These are phyloP conservation scores for Indicator indicator DNA, from an alignment of 2,113 vertebrate species.

Conservation along the genomic window DNA sequence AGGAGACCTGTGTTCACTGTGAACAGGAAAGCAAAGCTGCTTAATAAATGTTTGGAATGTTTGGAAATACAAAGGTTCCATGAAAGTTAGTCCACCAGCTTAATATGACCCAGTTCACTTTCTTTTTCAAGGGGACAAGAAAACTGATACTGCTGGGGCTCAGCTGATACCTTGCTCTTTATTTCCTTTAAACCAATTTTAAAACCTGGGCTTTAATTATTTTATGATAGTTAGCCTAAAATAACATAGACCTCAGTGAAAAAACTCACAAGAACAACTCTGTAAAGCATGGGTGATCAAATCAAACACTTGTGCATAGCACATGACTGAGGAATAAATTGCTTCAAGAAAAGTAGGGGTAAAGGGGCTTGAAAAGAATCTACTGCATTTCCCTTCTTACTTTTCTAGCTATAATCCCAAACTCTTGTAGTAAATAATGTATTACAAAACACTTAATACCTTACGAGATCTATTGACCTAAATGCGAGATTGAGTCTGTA, in stretches of 20 bases:
- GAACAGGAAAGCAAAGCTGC: neutral
- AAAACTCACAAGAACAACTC: neutral
- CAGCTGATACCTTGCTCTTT: neutral
- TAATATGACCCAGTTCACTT: neutral
- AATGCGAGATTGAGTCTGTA: neutral
- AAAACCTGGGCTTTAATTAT: neutral
- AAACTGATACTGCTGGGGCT: neutral
- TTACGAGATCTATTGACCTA: neutral
- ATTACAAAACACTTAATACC: neutral
- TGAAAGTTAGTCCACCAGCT: neutral
- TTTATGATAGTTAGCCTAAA: neutral
- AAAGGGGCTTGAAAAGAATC: neutral
- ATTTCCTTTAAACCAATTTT: neutral
- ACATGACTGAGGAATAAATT: neutral
- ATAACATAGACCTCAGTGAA: neutral
- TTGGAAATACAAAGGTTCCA: neutral
- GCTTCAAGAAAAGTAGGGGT: neutral
- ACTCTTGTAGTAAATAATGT: neutral
- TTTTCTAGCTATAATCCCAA: neutral
- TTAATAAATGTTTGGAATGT: neutral
- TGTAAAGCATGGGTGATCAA: neutral
- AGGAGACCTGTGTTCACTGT: neutral
- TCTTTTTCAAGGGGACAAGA: neutral
- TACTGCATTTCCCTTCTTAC: neutral
- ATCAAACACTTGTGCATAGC: neutral